Conservation (phyloP, 1,140 invertebrate species). For the Melanaphis sacchari region DNA sequence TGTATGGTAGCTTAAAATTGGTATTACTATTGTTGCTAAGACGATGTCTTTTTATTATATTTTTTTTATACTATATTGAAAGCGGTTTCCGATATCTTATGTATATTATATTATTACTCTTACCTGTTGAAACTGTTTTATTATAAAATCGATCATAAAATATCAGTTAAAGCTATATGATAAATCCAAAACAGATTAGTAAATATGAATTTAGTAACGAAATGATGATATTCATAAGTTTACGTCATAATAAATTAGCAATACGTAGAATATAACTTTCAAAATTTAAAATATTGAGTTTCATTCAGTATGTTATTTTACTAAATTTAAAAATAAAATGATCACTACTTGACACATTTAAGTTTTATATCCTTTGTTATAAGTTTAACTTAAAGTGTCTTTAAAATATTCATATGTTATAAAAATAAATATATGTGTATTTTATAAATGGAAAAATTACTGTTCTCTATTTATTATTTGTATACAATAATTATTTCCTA, state of each 20-base stretch:
- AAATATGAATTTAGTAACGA: neutral
- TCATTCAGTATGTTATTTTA: neutral
- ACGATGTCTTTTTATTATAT: too few species aligned
- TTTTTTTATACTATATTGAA: neutral
- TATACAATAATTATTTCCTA: neutral
- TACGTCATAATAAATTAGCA: neutral
- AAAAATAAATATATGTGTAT: too few species aligned
- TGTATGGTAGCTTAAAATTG: neutral
- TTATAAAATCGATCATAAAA: neutral
- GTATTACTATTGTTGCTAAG: neutral
- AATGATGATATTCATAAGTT: neutral
- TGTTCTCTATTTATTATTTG: neutral
- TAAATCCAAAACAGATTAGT: neutral
- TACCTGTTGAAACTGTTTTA: neutral
- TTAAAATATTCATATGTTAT: too few species aligned
- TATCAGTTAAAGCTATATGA: neutral
- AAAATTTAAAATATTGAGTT: neutral
- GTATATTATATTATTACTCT: neutral
- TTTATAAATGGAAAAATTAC: neutral
- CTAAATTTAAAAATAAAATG: neutral
- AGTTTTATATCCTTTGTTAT: neutral
- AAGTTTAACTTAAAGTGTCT: neutral
- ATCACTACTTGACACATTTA: neutral
- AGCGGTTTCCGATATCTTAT: neutral
- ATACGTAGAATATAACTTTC: neutral